Evolutionary conservation across 2,888 invertebrate genomes (phyloP).

Genomic region (Itoplectis maculator): DNA sequence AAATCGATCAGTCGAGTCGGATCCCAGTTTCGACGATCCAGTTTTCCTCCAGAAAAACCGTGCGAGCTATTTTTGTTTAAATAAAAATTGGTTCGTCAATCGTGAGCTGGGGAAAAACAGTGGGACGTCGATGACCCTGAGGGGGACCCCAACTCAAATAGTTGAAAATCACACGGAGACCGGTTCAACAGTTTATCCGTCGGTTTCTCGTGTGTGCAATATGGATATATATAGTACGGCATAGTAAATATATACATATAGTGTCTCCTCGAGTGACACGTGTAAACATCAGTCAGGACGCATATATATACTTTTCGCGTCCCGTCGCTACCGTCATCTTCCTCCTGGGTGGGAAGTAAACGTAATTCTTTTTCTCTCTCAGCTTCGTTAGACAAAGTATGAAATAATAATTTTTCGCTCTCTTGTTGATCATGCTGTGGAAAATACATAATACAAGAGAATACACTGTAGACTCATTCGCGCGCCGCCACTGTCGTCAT

Average conservation of each 20-base stretch:
- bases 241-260: background rate
- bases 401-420: too few relatives aligned
- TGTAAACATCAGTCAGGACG: slow-evolving; percentile 27
- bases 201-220: background rate
- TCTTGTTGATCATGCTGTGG: too few relatives aligned
- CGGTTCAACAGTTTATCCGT: slow-evolving; percentile 25
- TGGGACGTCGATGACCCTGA: background rate
- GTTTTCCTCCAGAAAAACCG: background rate
- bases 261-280: background rate
- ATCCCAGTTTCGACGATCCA: background rate
- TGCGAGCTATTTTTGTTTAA: too few relatives aligned
- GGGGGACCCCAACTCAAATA: background rate
- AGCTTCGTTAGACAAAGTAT: too few relatives aligned
- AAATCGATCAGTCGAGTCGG: background rate
- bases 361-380: too few relatives aligned
- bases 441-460: too few relatives aligned
- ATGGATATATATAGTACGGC: background rate
- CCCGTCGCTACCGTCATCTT: slow-evolving; percentile 1
- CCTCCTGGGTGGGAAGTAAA: too few relatives aligned
- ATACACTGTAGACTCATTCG: too few relatives aligned
- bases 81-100: background rate
- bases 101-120: background rate
- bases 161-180: slow-evolving; percentile 35
- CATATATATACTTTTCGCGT: slow-evolving; percentile 32
- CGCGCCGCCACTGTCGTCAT: too few relatives aligned